Percentiles rank a stretch among this genome's conserved stretches.
These are phyloP conservation scores for Cephalopterus ornatus DNA, from an alignment of 2,113 vertebrate genomes.

Conservation along the genomic window DNA sequence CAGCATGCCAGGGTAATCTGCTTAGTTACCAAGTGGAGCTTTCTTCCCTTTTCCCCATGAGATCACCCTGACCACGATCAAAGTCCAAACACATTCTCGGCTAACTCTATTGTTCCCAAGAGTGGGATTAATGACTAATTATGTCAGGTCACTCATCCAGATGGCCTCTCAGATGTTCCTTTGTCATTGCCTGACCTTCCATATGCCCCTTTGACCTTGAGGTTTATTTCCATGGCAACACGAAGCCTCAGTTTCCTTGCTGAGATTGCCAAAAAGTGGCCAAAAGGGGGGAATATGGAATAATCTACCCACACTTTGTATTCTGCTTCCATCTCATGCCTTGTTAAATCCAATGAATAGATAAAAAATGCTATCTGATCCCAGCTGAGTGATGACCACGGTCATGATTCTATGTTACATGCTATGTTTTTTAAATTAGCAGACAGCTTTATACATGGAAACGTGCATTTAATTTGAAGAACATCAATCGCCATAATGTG, in stretches of 20 bases:
- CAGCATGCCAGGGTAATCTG: slow-evolving; percentile 92
- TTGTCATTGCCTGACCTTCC: slow-evolving; percentile 90
- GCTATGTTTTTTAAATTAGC: slow-evolving; percentile 92
- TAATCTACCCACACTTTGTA: slow-evolving; percentile 89
- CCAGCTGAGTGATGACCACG: slow-evolving; percentile 86
- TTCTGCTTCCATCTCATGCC: slow-evolving; percentile 91
- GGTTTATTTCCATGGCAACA: slow-evolving; percentile 90
- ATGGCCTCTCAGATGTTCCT: slow-evolving; percentile 95
- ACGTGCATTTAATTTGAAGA: slow-evolving; percentile 91
- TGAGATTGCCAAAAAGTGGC: slow-evolving; percentile 81
- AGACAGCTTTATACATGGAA: slow-evolving; percentile 92
- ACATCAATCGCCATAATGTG: slow-evolving; percentile 88
- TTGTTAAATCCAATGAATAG: slow-evolving; percentile 98
- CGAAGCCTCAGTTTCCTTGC: slow-evolving; percentile 85
- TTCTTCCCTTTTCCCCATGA: slow-evolving; percentile 80
- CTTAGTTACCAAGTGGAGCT: slow-evolving; percentile 85
- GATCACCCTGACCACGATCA: slow-evolving; percentile 85
- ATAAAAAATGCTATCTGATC: slow-evolving; percentile 87
- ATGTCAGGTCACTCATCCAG: slow-evolving; percentile 99
- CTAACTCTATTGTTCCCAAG: slow-evolving; percentile 87
- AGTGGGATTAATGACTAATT: slow-evolving; percentile 98
- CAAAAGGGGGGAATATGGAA: slow-evolving; percentile 74
- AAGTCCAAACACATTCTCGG: slow-evolving; percentile 86
- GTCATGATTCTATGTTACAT: slow-evolving; percentile 89
- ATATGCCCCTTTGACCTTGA: slow-evolving; percentile 95